Conservation (phyloP, 2,797 vertebrate species). For the Tinamus major region DNA sequence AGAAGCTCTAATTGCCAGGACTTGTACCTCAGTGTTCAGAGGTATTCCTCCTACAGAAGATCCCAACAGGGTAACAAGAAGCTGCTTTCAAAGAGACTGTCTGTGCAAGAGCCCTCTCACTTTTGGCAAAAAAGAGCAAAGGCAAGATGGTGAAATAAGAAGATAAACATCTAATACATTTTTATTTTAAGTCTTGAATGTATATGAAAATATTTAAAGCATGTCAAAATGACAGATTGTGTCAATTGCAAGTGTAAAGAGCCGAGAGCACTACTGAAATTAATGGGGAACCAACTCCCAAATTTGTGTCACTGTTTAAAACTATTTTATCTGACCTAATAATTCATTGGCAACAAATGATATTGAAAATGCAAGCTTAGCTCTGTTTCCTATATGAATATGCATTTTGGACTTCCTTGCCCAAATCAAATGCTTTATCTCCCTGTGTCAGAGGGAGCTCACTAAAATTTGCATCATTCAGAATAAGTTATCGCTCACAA, state of each 20-base stretch:
- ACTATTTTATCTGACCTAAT: neutral
- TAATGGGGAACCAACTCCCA: neutral
- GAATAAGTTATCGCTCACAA: neutral
- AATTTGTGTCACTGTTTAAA: neutral
- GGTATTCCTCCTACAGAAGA: neutral
- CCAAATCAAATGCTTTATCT: neutral
- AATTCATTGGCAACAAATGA: neutral
- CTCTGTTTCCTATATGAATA: neutral
- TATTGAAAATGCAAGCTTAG: neutral
- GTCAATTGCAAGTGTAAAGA: accelerated
- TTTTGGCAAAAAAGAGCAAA: neutral
- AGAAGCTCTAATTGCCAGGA: neutral
- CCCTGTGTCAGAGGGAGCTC: neutral
- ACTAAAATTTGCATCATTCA: neutral
- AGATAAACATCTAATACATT: no score
- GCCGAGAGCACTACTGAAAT: neutral
- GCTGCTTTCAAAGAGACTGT: neutral
- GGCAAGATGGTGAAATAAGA: neutral
- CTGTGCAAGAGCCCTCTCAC: neutral
- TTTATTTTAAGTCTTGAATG: neutral
- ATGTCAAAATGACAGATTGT: neutral
- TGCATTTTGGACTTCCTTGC: neutral
- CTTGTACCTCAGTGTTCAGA: neutral
- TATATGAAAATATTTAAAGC: no score
- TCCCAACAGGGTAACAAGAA: neutral